These are phyloP conservation scores for Chrysolina haemoptera DNA, from an alignment of 2,888 invertebrate genomes.

Conservation along the genomic window DNA sequence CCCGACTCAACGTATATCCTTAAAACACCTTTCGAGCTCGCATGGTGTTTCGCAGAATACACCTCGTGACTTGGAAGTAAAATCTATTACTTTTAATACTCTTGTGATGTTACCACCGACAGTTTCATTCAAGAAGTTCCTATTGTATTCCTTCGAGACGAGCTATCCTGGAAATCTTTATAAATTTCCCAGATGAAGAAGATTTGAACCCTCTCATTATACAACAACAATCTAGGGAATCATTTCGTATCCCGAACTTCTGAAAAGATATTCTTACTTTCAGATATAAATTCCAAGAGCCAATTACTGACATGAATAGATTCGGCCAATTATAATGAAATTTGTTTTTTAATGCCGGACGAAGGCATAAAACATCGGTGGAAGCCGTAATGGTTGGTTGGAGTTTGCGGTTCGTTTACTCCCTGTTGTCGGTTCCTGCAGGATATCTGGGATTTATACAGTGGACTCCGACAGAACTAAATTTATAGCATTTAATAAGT, in stretches of 20 bases:
- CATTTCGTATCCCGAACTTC: conserved; percentile 8
- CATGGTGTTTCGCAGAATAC: too few relatives aligned
- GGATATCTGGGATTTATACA: conserved; percentile 53
- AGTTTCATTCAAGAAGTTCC: too few relatives aligned
- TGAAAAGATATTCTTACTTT: conserved; percentile 14
- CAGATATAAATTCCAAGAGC: conserved; percentile 13
- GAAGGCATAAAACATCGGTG: conserved; percentile 48
- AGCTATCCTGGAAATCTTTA: background rate
- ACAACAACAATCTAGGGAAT: conserved; percentile 14
- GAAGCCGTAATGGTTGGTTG: conserved; percentile 50
- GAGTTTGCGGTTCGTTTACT: conserved; percentile 51
- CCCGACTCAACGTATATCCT: too few relatives aligned
- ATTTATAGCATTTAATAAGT: conserved; percentile 54
- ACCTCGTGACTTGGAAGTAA: too few relatives aligned
- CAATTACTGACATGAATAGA: conserved; percentile 22
- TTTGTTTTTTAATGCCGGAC: conserved; percentile 32
- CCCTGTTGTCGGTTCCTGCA: conserved; percentile 39
- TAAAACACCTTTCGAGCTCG: too few relatives aligned
- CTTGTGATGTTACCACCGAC: too few relatives aligned
- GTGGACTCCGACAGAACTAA: conserved; percentile 48
- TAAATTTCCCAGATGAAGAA: background rate
- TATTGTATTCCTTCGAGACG: too few relatives aligned
- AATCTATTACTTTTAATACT: too few relatives aligned
- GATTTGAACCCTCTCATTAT: background rate
- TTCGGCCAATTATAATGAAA: conserved; percentile 31